Evolutionary conservation across 2,888 invertebrate genomes (phyloP).

Genomic region (Hemaris fuciformis): DNA sequence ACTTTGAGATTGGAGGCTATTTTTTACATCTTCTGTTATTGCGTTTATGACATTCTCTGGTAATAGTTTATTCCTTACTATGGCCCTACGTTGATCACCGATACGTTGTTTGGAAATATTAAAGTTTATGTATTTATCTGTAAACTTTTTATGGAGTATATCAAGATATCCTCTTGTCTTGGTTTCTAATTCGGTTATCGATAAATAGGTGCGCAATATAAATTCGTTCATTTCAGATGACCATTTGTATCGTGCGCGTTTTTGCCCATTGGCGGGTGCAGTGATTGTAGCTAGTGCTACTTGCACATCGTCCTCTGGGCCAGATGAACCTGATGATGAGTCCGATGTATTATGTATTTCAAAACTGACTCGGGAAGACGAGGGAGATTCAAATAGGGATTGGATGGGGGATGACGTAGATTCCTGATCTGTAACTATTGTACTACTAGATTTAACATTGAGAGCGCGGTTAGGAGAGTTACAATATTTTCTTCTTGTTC

Average conservation of each 20-base stretch:
- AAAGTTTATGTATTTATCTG: neutral
- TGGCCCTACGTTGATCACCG: neutral
- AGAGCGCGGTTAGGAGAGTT: no score
- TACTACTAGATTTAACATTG: no score
- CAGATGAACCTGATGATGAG: no score
- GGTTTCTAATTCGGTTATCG: neutral
- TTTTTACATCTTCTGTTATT: no score
- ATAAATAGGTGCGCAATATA: neutral
- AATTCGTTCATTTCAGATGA: neutral
- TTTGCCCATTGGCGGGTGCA: neutral
- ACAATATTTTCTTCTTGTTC: no score
- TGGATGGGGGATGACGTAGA: no score
- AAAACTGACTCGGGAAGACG: no score
- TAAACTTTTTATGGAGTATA: neutral
- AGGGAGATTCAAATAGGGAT: no score
- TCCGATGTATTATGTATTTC: no score
- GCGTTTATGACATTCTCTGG: neutral
- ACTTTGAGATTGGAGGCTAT: neutral
- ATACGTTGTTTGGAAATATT: neutral
- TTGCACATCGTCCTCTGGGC: neutral
- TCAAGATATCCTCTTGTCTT: neutral
- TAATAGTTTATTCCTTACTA: neutral
- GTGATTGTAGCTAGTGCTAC: neutral
- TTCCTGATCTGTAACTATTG: no score
- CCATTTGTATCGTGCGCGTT: neutral